phyloP scores from a whole-genome alignment of 37 sponge, comb jelly and placozoan species.

The Axinella damicornis region DNA sequence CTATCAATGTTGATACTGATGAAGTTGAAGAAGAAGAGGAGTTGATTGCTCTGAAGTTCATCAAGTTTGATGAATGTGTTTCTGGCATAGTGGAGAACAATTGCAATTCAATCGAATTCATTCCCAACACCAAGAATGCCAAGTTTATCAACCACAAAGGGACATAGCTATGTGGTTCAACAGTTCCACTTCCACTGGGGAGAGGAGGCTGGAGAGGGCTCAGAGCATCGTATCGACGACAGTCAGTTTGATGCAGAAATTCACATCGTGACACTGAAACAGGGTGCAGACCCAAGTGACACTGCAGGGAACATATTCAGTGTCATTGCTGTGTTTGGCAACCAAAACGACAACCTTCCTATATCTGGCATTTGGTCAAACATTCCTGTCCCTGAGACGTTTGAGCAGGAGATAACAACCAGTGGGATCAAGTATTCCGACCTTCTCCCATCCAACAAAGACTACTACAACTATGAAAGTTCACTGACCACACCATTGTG shows the following conservation, averaged over 20 bases:
- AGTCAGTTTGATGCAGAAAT: slow-evolving; percentile 20
- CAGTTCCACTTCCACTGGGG: slow-evolving; percentile 80
- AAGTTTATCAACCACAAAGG: slow-evolving; percentile 5
- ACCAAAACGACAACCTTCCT: neutral
- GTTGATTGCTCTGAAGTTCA: neutral
- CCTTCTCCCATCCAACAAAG: slow-evolving; percentile 31
- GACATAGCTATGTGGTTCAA: slow-evolving; percentile 26
- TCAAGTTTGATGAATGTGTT: neutral
- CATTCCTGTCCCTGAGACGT: neutral
- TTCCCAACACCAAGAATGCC: neutral
- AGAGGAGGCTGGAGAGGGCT: slow-evolving; percentile 11
- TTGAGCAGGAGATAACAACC: neutral
- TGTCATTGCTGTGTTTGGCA: slow-evolving; percentile 37
- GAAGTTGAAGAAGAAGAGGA: neutral
- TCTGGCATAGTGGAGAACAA: neutral
- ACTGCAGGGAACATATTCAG: slow-evolving; percentile 2
- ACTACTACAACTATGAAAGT: slow-evolving; percentile 66
- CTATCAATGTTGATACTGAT: neutral
- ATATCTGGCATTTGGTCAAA: neutral
- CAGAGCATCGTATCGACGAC: slow-evolving; percentile 50
- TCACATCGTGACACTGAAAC: slow-evolving; percentile 49
- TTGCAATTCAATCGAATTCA: slow-evolving; percentile 8
- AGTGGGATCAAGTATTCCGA: neutral
- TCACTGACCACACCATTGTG: slow-evolving; percentile 73
- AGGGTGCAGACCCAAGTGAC: neutral